Evolutionary conservation across 1,140 invertebrate genomes (phyloP).

Genomic region (Bradysia coprophila): DNA sequence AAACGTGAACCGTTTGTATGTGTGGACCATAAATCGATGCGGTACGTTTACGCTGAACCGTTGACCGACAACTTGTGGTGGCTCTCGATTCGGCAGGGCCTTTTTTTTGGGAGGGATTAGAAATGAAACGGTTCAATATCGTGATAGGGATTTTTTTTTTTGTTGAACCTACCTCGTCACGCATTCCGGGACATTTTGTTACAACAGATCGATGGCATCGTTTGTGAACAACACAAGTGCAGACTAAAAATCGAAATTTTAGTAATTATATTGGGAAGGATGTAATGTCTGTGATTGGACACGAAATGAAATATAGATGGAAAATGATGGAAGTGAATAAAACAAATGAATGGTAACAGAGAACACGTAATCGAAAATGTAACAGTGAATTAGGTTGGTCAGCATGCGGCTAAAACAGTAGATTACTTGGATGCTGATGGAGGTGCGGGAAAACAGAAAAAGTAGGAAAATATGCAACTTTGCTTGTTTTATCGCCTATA

Average conservation of each 20-base stretch:
- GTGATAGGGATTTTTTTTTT: background rate
- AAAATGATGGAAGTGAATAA: too few relatives aligned
- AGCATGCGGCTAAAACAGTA: too few relatives aligned
- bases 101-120: conserved; percentile 20
- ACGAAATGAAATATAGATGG: background rate
- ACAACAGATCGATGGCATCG: conserved; percentile 86
- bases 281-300: background rate
- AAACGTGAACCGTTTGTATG: conserved; percentile 94
- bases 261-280: background rate
- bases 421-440: too few relatives aligned
- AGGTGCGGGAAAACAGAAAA: too few relatives aligned
- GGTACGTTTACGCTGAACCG: conserved; percentile 97
- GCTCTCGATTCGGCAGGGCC: conserved; percentile 4
- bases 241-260: conserved; percentile 47
- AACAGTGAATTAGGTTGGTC: too few relatives aligned
- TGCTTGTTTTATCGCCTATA: too few relatives aligned
- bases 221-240: conserved; percentile 96
- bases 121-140: too few relatives aligned
- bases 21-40: conserved; percentile 85
- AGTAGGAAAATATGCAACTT: too few relatives aligned
- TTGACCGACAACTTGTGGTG: conserved; percentile 34
- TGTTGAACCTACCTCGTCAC: conserved; percentile 50
- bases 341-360: too few relatives aligned
- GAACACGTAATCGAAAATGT: too few relatives aligned
- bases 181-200: conserved; percentile 90